These are phyloP conservation scores for Trichonephila inaurata DNA, from an alignment of 1,140 invertebrate genomes.

Conservation along the genomic window DNA sequence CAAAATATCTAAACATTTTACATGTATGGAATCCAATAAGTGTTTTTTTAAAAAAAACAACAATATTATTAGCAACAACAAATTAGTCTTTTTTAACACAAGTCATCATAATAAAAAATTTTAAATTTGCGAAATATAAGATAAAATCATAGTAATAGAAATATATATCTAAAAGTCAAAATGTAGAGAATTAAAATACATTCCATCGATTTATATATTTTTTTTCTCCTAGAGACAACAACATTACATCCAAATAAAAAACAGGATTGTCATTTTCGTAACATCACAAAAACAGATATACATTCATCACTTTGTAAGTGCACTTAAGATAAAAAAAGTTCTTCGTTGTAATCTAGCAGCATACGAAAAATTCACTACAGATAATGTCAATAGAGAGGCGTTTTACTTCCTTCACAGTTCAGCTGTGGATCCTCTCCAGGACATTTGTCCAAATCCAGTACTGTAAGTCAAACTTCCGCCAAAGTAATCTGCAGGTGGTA, in stretches of 20 bases:
- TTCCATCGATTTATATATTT: no score
- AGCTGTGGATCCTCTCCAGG: slow-evolving; percentile 82
- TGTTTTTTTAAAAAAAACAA: no score
- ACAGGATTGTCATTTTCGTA: background rate
- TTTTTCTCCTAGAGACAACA: background rate
- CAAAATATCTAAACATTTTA: no score
- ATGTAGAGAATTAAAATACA: no score
- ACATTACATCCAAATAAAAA: background rate
- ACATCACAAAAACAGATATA: background rate
- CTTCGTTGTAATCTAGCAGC: background rate
- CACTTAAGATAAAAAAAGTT: background rate
- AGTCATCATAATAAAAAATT: no score
- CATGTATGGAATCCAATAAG: no score
- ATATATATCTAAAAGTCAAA: no score
- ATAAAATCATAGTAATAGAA: no score
- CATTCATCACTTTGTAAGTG: background rate
- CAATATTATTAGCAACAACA: no score
- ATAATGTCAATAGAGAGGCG: background rate
- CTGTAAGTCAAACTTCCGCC: slow-evolving; percentile 83
- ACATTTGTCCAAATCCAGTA: slow-evolving; percentile 82
- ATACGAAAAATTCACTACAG: background rate
- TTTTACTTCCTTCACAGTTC: slow-evolving; percentile 70
- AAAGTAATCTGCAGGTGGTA: slow-evolving; percentile 81
- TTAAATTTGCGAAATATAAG: no score
- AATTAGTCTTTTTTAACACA: no score